Conservation (phyloP, 2,113 vertebrate species). For the Erythrocercus mccallii region DNA sequence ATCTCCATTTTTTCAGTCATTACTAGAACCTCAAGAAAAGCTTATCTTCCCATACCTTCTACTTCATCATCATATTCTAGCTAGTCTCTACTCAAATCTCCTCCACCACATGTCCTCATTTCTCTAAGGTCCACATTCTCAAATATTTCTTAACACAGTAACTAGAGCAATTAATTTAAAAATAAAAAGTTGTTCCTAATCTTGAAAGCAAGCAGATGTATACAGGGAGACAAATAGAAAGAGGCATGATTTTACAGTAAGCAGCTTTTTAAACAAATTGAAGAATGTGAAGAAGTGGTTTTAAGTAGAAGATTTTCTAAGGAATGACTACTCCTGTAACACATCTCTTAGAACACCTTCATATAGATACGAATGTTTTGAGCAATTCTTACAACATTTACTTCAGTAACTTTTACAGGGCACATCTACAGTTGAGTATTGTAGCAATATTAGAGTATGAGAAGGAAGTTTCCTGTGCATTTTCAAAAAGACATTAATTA, state of each 20-base stretch:
- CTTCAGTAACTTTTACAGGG: background rate
- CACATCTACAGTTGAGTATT: background rate
- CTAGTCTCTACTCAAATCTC: background rate
- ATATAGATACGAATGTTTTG: background rate
- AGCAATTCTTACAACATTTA: background rate
- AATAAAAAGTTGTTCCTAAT: background rate
- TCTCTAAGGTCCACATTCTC: background rate
- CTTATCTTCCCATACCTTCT: constrained; percentile 17
- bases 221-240: background rate
- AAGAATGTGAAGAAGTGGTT: background rate
- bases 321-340: background rate
- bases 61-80: background rate
- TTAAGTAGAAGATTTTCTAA: background rate
- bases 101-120: background rate
- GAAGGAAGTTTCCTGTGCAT: accelerated
- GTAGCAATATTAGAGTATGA: background rate
- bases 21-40: constrained; percentile 30
- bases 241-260: background rate
- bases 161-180: background rate
- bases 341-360: background rate
- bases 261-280: background rate
- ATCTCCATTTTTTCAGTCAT: constrained; percentile 35
- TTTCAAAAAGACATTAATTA: background rate
- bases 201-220: background rate
- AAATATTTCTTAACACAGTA: background rate